A percentile compares a stretch with the other conserved stretches of the same genome.
These are phyloP conservation scores for Drosophila differens DNA, from an alignment of 2,888 invertebrate species.

Conservation along the genomic window DNA sequence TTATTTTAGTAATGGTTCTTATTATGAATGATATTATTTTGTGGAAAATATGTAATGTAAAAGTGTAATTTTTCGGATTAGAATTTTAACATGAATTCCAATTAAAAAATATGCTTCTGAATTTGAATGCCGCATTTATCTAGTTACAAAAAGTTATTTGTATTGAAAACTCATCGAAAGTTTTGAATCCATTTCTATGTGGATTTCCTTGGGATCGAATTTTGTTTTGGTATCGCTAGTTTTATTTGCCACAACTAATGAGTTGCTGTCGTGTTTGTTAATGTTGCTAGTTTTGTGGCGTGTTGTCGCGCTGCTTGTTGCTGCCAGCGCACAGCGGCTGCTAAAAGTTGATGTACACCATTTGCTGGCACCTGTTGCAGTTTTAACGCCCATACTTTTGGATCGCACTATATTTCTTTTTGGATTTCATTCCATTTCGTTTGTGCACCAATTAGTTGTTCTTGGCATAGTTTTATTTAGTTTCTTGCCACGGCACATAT, in stretches of 20 bases:
- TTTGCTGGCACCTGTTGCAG: constrained; percentile 59
- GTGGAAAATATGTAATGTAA: background rate
- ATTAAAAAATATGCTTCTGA: background rate
- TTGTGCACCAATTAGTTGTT: constrained; percentile 71
- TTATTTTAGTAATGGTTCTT: background rate
- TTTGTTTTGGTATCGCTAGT: constrained; percentile 18
- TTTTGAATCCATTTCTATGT: background rate
- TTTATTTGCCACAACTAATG: constrained; percentile 55
- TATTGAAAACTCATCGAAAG: background rate
- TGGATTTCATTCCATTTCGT: constrained; percentile 18
- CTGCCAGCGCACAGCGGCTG: constrained; percentile 30
- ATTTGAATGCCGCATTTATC: background rate
- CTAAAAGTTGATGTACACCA: constrained; percentile 32
- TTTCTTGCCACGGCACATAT: constrained; percentile 37
- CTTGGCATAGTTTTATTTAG: constrained; percentile 71
- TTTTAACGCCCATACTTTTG: constrained; percentile 30
- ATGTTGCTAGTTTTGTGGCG: constrained; percentile 48
- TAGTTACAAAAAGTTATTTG: background rate
- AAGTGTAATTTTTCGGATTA: background rate
- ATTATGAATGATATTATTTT: background rate
- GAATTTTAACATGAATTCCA: background rate
- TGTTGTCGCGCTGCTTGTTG: constrained; percentile 37
- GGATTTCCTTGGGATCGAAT: background rate
- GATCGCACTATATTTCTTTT: constrained; percentile 26
- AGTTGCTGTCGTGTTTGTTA: constrained; percentile 57